Base-by-base conservation (phyloP, 2,797 vertebrate genomes). In the Sebastes kiyomatsui region DNA sequence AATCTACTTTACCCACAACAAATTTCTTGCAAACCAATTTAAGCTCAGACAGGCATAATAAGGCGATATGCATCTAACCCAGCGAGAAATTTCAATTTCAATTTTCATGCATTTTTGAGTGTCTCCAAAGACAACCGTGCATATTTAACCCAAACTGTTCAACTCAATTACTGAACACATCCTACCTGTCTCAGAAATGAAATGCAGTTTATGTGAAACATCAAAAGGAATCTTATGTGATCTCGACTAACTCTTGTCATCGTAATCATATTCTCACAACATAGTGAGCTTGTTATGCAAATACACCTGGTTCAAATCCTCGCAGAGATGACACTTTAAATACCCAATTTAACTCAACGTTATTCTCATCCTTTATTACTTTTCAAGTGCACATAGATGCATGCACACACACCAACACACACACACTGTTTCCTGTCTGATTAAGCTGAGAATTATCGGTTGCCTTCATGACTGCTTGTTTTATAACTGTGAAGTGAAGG, bases 21-120 rank as follows among this genome's bases (percentile, higher is more conserved):
- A 6, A 65, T 67, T 79, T 56, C 23, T 67, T 13, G 7, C 58
- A 73, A 82, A 81, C 75, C 58, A 71, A 70, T 87, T 88, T 67
- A 27, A 71, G 33, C 56, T 42, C 65, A 67, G 67, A 65, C 58
- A 32, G 67, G n/a, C 56, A 46, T 67, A 80, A 85, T 70, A 74
- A 84, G 27, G 14, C 3, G 75, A 61, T 84, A 7, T n/a, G 5
- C 56, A 77, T 71, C 72, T 55, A 75, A 67, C 20, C 33, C 27
- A 7, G 65, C 4, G 1, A 68, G 62, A 59, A 32, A 72, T 73
- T 81, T 74, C 6, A 18, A n/a, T 80, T 82, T 80, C 30, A 68
- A 3, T 65, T 68, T 77, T 59, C 75, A 65, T 65, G 42, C 28
- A 38, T 82, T 71, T 62, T 46, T 54, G 56, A 73, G 28, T 67